Evolutionary conservation across 2,888 invertebrate genomes (phyloP).

Genomic region (Limnephilus auricula): DNA sequence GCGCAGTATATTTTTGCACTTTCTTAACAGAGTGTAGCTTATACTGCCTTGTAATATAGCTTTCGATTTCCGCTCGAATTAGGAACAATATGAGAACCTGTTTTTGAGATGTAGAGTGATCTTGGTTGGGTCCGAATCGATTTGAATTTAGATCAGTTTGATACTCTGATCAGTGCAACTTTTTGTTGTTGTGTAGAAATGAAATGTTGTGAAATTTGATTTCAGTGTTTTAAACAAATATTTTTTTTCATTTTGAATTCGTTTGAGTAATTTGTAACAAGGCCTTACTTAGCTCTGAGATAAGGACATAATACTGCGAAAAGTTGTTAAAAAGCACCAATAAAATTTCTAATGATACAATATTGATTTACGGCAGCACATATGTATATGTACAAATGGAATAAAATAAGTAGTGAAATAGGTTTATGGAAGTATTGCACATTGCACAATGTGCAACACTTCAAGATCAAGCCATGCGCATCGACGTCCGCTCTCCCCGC

Average conservation of each 20-base stretch:
- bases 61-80: constrained; percentile 33
- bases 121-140: neutral
- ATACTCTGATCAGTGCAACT: neutral
- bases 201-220: neutral
- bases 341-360: too few species aligned
- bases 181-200: neutral
- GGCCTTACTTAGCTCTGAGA: too few species aligned
- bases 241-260: too few species aligned
- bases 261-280: too few species aligned
- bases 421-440: neutral
- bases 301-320: too few species aligned
- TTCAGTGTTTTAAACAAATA: too few species aligned
- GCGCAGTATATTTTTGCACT: too few species aligned
- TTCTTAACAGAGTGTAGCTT: neutral
- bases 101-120: neutral
- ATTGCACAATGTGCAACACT: too few species aligned
- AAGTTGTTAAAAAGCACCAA: too few species aligned
- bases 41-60: neutral
- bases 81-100: constrained; percentile 36
- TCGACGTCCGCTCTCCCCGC: too few species aligned
- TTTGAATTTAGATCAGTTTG: neutral
- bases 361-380: too few species aligned
- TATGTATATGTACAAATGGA: neutral
- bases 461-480: too few species aligned
- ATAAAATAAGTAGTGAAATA: neutral